Percentiles rank a stretch among this genome's conserved stretches.
phyloP scores from a whole-genome alignment of 1,140 invertebrate genomes.

The Leptopilina clavipes region DNA sequence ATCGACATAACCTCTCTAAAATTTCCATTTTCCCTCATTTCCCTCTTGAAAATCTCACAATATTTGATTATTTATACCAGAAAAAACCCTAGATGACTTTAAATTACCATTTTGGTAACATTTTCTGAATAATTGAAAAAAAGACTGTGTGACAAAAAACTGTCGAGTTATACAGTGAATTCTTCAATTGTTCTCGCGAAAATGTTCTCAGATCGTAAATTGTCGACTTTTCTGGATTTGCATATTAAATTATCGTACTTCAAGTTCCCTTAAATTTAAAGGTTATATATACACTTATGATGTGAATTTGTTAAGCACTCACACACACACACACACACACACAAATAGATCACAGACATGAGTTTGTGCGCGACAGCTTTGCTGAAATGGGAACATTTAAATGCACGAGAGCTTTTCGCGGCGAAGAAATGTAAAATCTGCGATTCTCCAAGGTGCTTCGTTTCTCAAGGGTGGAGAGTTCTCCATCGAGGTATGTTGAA shows the following conservation, averaged over 20 bases:
- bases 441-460: neutral
- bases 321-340: slow-evolving; percentile 5
- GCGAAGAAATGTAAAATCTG: slow-evolving; percentile 31
- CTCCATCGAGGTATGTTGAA: slow-evolving; percentile 1
- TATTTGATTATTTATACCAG: no score
- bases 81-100: no score
- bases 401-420: slow-evolving; percentile 27
- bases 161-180: neutral
- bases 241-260: slow-evolving; percentile 19
- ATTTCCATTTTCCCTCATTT: no score
- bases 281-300: slow-evolving; percentile 29
- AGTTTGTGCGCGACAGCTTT: slow-evolving; percentile 7
- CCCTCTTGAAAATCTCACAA: no score
- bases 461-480: slow-evolving; percentile 16
- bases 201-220: neutral
- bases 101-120: no score
- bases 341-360: neutral
- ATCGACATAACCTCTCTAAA: no score
- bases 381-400: slow-evolving; percentile 30
- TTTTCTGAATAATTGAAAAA: no score
- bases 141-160: no score
- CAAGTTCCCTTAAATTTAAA: neutral
- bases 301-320: slow-evolving; percentile 14
- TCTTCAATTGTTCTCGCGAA: neutral
- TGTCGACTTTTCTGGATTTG: neutral